These are phyloP conservation scores for Phyto melanocephala DNA, from an alignment of 2,888 invertebrate species.

Conservation along the genomic window DNA sequence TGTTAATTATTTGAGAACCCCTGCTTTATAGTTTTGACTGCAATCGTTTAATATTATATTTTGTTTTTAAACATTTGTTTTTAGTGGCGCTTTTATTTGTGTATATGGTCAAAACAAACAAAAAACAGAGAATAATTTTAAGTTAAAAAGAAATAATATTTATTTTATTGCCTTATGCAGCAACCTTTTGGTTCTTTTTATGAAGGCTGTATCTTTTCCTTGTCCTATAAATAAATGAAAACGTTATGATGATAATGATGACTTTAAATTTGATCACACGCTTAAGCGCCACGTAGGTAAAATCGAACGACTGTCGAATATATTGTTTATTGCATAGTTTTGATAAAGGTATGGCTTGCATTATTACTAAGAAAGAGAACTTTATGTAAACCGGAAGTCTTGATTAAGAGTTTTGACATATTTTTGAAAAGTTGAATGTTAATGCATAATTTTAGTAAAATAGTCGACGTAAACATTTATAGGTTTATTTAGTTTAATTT, in stretches of 20 bases:
- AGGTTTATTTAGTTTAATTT: too few species aligned
- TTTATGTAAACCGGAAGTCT: constrained; percentile 49
- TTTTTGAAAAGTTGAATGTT: constrained; percentile 40
- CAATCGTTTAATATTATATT: constrained; percentile 21
- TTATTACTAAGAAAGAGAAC: background rate
- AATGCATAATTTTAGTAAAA: background rate
- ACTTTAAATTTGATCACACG: constrained; percentile 1
- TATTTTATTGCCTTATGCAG: constrained; percentile 45
- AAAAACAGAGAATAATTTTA: too few species aligned
- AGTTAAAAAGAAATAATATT: constrained; percentile 28
- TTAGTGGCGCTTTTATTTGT: constrained; percentile 62
- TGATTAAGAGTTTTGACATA: constrained; percentile 43
- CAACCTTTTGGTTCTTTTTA: constrained; percentile 34
- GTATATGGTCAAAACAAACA: constrained; percentile 38
- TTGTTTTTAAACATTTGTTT: constrained; percentile 13
- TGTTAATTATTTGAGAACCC: too few species aligned
- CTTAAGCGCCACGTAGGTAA: constrained; percentile 43
- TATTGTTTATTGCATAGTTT: background rate
- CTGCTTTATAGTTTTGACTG: constrained; percentile 18
- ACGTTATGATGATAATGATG: constrained; percentile 37
- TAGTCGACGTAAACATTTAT: too few species aligned
- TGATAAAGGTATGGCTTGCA: too few species aligned
- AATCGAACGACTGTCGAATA: background rate
- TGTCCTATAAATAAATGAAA: constrained; percentile 48
- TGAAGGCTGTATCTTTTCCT: constrained; percentile 51